A percentile compares a stretch with the other conserved stretches of the same genome.
Conservation (phyloP, 2,113 vertebrate genomes). For the Cathartes aura region DNA sequence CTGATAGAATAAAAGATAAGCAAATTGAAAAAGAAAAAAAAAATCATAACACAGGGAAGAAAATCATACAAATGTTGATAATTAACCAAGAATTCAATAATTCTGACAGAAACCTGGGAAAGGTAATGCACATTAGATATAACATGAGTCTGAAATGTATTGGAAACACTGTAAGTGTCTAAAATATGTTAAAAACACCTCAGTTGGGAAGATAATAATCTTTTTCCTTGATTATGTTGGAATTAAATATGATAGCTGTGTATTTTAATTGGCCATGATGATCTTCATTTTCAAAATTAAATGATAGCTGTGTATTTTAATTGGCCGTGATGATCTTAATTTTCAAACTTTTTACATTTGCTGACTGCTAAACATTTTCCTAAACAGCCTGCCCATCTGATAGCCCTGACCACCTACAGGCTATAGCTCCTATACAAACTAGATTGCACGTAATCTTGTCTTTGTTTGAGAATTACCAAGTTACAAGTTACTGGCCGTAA, state of each 20-base stretch:
- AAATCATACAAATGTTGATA: neutral
- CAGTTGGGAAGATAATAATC: neutral
- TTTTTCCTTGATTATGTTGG: neutral
- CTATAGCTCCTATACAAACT: neutral
- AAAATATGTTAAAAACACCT: neutral
- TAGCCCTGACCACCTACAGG: neutral
- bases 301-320: constrained; percentile 21
- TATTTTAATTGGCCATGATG: neutral
- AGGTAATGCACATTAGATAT: neutral
- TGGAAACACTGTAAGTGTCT: neutral
- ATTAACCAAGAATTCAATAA: neutral
- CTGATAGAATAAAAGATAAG: neutral
- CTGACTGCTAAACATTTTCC: neutral
- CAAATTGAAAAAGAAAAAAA: neutral
- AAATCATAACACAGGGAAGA: neutral
- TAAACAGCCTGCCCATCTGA: neutral
- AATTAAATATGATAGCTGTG: neutral
- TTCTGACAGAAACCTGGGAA: neutral
- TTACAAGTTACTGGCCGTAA: neutral
- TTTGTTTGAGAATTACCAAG: neutral
- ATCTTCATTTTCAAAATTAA: neutral
- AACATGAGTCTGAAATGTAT: neutral
- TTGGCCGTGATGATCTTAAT: neutral
- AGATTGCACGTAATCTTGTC: neutral
- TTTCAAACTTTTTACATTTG: neutral